phyloP scores from a whole-genome alignment of 2,888 invertebrate genomes.

The Nymphalis c-album region DNA sequence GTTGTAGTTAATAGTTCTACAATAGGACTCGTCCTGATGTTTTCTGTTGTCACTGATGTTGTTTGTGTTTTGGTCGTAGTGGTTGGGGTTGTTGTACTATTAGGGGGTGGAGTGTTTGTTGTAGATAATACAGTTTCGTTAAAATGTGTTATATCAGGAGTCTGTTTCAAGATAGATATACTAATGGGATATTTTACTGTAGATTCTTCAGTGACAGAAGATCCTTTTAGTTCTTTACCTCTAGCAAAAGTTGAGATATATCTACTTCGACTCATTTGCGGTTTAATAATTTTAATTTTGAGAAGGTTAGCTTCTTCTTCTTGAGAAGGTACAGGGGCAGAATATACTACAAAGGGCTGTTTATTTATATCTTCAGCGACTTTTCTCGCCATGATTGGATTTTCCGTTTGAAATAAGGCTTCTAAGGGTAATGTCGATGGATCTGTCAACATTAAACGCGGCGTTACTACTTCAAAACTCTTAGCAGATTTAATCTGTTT shows the following conservation, averaged over 20 bases:
- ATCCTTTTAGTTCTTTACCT: conserved; percentile 68
- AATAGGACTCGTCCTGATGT: conserved; percentile 36
- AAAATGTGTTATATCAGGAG: conserved; percentile 37
- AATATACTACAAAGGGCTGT: conserved; percentile 75
- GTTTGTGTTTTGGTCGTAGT: conserved; percentile 40
- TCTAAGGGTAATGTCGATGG: conserved; percentile 86
- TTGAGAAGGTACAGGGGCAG: conserved; percentile 61
- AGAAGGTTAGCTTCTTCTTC: conserved; percentile 61
- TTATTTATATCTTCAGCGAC: conserved; percentile 49
- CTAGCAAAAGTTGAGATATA: conserved; percentile 69
- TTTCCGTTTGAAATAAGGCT: conserved; percentile 83
- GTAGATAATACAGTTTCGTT: conserved; percentile 48
- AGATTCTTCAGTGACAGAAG: conserved; percentile 51
- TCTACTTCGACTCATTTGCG: conserved; percentile 60
- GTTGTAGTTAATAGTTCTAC: conserved; percentile 40
- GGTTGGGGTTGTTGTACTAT: conserved; percentile 45
- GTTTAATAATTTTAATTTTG: conserved; percentile 60
- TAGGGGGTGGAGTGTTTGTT: conserved; percentile 43
- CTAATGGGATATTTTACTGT: conserved; percentile 57
- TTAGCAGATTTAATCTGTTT: conserved; percentile 54
- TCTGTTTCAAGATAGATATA: conserved; percentile 48
- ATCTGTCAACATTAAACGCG: conserved; percentile 70
- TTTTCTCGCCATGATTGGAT: conserved; percentile 58
- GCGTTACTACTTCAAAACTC: conserved; percentile 67
- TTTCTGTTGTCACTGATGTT: conserved; percentile 37